Base-by-base conservation (phyloP, 2,888 invertebrate genomes). In the Cheilosia vernalis region DNA sequence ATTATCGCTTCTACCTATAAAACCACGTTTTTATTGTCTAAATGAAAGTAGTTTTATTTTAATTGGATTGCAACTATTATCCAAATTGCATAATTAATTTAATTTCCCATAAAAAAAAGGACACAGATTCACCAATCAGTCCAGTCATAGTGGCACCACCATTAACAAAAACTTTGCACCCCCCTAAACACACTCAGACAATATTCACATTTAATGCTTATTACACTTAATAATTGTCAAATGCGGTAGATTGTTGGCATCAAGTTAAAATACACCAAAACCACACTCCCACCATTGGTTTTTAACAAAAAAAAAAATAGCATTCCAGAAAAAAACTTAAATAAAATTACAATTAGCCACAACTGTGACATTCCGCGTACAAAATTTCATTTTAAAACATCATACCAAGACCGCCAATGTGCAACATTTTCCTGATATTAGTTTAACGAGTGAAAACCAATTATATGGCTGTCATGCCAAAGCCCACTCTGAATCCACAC, bases 271-370 rank as follows among this genome's bases (percentile, higher is more conserved):
- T 69, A 7, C 49, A 42, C 3, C 37, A 37, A 44, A 37, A 63
- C 30, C 42, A 0, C 49, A 21, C 21, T 9, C 24, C 21, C 44
- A 15, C 4, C 27, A 15, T 13, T n/a, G 15, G 30, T n/a, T 13
- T 3, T 21, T 2, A 24, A 27, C 13, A 42, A 40, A 56, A 51
- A 73, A 66, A 73, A 55, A 66, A 64, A 58, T 21, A 21, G 42
- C 40, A 21, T 27, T 1, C 6, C 5, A 19, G 40, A 72, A 67
- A 7, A 7, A n/a, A 27, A 66, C 67, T 78, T 70, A 74, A 74
- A 67, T 85, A 85, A 72, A 85, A 76, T 76, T 85, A 81, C 84
- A 85, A 85, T 85, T 85, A 80, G 76, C 80, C 74, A 49, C 84
- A 84, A 76, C 69, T 80, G 84, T 84, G 84, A 80, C 73, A 80